Base-by-base conservation (phyloP, 2,113 vertebrate genomes). In the Pangasianodon hypophthalmus region DNA sequence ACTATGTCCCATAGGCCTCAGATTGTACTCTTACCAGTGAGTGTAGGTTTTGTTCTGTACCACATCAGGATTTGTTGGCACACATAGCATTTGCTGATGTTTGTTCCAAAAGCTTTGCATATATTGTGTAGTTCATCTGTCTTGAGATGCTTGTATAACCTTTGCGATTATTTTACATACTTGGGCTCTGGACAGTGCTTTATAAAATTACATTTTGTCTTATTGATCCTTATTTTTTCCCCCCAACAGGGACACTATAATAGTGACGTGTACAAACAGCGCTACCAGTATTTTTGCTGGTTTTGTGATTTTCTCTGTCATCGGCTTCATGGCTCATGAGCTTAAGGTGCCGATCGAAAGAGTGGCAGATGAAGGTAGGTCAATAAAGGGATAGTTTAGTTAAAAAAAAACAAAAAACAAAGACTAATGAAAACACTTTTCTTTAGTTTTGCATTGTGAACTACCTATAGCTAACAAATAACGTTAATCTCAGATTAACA, bases 261-360 rank as follows among this genome's bases (percentile, higher is more conserved):
- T 99, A 71, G 98, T 99, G 86, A 97, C 98, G 0, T 99, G 97
- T 89, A 98, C 98, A 92, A 99, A 99, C 96, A 99, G 98, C 87
- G 98, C 98, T 94, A 99, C 98, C 0, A 99, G 98, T 90, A 98
- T 99, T 92, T 99, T 99, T 91, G 98, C 98, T 1, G 98, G 98
- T 29, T 99, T 99, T 56, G 98, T 99, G 95, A 99, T 99, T 95
- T 99, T 99, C 95, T 99, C 98, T 0, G 98, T 99, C 37, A 99
- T 99, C 29, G 98, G 98, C 88, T 99, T 99, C 96, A 99, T 99
- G 98, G 98, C 98, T 86, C 97, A 99, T 0, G 98, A 98, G 71
- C 95, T 99, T 91, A 98, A 99, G 94, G 98, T 99, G 88, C 97
- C 98, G 16, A 99, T 99, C 26, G 98, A 99, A 93, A 95, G 97